Conservation (phyloP, 2,113 vertebrate species). For the Promerops cafer region DNA sequence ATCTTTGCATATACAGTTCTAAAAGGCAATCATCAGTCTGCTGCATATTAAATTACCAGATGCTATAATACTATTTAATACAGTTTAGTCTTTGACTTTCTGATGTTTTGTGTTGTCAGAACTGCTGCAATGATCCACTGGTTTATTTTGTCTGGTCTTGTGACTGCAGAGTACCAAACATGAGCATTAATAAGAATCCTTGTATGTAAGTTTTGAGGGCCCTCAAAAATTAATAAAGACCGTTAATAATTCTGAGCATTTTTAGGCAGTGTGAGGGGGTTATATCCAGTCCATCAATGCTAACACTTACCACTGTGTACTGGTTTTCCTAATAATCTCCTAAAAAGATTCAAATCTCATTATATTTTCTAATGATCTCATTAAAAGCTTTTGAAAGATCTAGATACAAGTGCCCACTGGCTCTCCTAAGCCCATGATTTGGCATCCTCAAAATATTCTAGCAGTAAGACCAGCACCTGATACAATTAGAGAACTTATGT, state of each 20-base stretch:
- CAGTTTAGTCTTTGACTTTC: neutral
- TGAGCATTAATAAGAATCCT: neutral
- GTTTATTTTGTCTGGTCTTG: neutral
- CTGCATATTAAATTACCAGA: neutral
- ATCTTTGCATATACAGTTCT: neutral
- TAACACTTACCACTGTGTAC: neutral
- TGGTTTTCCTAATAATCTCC: neutral
- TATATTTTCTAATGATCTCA: neutral
- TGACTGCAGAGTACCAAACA: neutral
- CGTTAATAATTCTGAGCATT: neutral
- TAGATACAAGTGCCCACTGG: neutral
- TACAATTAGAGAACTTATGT: neutral
- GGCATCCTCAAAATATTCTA: neutral
- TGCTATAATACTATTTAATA: neutral
- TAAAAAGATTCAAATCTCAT: neutral
- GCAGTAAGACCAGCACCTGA: neutral
- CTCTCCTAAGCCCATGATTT: neutral
- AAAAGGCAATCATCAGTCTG: neutral
- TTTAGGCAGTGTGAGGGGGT: neutral
- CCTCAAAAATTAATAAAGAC: neutral
- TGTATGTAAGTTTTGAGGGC: neutral
- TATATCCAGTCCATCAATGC: neutral
- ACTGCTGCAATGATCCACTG: neutral
- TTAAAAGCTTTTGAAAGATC: neutral
- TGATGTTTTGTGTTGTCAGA: neutral